These are phyloP conservation scores for Thymelicus lineola DNA, from an alignment of 2,888 invertebrate genomes.

Conservation along the genomic window DNA sequence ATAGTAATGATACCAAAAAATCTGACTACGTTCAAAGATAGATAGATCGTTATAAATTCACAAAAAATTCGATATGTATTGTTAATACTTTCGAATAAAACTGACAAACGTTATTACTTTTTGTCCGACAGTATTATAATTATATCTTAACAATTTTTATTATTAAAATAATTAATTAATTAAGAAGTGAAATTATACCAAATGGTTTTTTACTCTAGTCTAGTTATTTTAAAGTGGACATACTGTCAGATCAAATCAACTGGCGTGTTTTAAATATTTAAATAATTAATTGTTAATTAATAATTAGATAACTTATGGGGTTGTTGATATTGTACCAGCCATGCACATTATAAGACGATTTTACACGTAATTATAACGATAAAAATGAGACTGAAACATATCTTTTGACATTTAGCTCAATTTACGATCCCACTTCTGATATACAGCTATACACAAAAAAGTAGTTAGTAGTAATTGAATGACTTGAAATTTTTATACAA, in stretches of 20 bases:
- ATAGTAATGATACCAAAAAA: too few species aligned
- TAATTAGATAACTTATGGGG: neutral
- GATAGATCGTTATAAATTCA: too few species aligned
- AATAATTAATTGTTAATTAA: constrained; percentile 1
- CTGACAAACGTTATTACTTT: neutral
- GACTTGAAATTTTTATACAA: too few species aligned
- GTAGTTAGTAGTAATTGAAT: too few species aligned
- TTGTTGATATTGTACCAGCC: neutral
- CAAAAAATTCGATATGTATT: too few species aligned
- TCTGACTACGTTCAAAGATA: too few species aligned
- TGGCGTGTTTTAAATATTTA: neutral
- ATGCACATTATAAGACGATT: too few species aligned
- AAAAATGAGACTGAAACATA: too few species aligned
- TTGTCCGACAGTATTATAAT: neutral
- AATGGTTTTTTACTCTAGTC: constrained; percentile 69
- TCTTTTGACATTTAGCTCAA: too few species aligned
- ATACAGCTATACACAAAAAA: too few species aligned
- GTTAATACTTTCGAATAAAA: neutral
- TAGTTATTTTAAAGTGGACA: constrained; percentile 62
- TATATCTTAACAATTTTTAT: constrained; percentile 19
- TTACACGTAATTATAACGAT: too few species aligned
- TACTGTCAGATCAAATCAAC: constrained; percentile 35
- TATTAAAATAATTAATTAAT: constrained; percentile 8
- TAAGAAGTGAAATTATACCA: constrained; percentile 58
- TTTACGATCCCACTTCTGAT: too few species aligned